These are phyloP conservation scores for Mallotus villosus DNA, from an alignment of 2,797 vertebrate genomes.

Conservation along the genomic window DNA sequence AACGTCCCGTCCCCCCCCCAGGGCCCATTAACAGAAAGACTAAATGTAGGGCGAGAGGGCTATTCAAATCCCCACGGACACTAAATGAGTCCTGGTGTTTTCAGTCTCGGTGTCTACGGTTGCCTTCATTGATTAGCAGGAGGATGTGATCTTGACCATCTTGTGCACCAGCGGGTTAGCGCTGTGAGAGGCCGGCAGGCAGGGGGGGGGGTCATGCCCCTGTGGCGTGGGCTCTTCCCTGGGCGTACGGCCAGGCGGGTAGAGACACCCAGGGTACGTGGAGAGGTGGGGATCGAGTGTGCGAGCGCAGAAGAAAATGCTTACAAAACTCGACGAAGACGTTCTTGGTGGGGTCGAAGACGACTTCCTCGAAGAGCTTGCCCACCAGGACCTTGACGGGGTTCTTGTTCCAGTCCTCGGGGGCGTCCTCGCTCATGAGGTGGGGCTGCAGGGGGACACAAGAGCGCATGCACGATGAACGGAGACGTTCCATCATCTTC, in stretches of 20 bases:
- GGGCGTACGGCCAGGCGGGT: not conserved
- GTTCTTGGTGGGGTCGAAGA: slow-evolving; percentile 86
- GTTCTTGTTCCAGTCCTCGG: slow-evolving; percentile 93
- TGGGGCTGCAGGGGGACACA: slow-evolving; percentile 79
- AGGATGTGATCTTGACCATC: not conserved
- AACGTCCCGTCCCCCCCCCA: slow-evolving; percentile 7
- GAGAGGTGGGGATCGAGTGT: no score
- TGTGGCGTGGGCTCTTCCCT: not conserved
- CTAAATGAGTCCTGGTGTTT: slow-evolving; percentile 47
- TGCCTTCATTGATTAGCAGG: slow-evolving; percentile 22
- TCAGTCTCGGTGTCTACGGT: slow-evolving; percentile 34
- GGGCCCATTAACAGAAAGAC: slow-evolving; percentile 24
- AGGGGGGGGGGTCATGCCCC: not conserved
- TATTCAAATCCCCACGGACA: slow-evolving; percentile 23
- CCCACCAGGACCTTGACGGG: slow-evolving; percentile 92
- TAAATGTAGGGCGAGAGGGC: slow-evolving; percentile 19
- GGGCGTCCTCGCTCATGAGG: slow-evolving; percentile 96
- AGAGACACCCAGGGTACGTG: not conserved
- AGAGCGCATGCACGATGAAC: not conserved
- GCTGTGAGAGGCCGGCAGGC: not conserved
- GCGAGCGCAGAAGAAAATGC: slow-evolving; percentile 43
- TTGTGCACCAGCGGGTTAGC: slow-evolving; percentile 28
- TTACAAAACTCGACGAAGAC: slow-evolving; percentile 98
- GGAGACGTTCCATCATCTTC: no score
- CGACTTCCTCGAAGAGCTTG: slow-evolving; percentile 95